These are phyloP conservation scores for Chymomyza amoena DNA, from an alignment of 2,888 invertebrate species.

Conservation along the genomic window DNA sequence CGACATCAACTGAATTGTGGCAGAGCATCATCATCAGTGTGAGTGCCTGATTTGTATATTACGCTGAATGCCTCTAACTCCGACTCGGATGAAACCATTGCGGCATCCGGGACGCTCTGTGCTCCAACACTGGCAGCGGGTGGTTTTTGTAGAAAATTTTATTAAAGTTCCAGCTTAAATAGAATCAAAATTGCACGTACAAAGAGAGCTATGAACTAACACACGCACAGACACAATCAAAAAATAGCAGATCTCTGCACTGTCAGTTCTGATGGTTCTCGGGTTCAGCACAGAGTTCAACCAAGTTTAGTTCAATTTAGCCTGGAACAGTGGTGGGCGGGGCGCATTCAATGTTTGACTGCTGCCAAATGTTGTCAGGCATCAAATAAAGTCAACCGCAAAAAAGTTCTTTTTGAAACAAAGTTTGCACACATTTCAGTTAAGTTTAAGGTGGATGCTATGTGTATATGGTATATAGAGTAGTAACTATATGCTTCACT, in stretches of 20 bases:
- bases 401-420: constrained; percentile 1
- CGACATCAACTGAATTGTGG: background rate
- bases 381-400: constrained; percentile 5
- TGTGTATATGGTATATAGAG: background rate
- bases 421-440: background rate
- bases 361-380: background rate
- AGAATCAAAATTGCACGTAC: background rate
- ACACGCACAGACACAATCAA: background rate
- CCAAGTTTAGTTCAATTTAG: background rate
- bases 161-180: constrained; percentile 42
- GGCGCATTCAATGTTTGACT: background rate
- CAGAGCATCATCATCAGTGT: background rate
- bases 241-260: background rate
- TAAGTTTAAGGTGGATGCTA: constrained; percentile 1
- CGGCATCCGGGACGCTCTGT: background rate
- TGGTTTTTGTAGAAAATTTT: constrained; percentile 3
- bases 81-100: background rate
- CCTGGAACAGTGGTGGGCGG: background rate
- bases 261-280: background rate
- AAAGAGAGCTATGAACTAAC: background rate
- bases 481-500: background rate
- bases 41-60: constrained; percentile 4
- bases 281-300: background rate
- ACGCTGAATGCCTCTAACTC: background rate
- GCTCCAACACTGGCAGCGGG: background rate